Percentiles rank a stretch among this genome's conserved stretches.
These are phyloP conservation scores for Melanostoma mellinum DNA, from an alignment of 2,888 invertebrate species.

Conservation along the genomic window DNA sequence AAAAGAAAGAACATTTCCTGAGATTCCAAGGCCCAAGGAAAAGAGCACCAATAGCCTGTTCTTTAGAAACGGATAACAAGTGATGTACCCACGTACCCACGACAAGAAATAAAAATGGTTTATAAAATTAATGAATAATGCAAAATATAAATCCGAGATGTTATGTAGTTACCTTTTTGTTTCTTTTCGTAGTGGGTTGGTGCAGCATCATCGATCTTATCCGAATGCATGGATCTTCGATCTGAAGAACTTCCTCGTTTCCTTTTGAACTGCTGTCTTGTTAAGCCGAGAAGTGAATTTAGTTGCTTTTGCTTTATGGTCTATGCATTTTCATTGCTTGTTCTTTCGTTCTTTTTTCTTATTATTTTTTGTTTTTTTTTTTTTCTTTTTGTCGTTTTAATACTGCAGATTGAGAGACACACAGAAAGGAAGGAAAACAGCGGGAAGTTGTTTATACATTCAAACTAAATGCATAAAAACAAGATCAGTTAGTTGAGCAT, in stretches of 20 bases:
- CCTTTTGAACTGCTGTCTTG: slow-evolving; percentile 58
- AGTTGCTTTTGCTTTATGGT: slow-evolving; percentile 53
- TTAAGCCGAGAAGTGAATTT: slow-evolving; percentile 56
- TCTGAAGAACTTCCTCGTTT: slow-evolving; percentile 71
- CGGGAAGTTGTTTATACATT: slow-evolving; percentile 71
- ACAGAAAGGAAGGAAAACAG: slow-evolving; percentile 71
- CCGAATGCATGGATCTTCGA: slow-evolving; percentile 72
- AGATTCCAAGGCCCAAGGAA: slow-evolving; percentile 24
- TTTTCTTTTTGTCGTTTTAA: slow-evolving; percentile 60
- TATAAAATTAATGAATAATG: slow-evolving; percentile 2
- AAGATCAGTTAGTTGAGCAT: slow-evolving; percentile 49
- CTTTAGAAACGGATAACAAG: slow-evolving; percentile 1
- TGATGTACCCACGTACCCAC: slow-evolving; percentile 38
- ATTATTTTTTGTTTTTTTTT: slow-evolving; percentile 15
- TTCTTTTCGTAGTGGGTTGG: slow-evolving; percentile 70
- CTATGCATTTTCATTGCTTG: slow-evolving; percentile 64
- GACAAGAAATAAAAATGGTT: slow-evolving; percentile 46
- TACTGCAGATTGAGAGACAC: slow-evolving; percentile 65
- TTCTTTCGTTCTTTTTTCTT: slow-evolving; percentile 55
- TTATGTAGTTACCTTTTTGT: slow-evolving; percentile 64
- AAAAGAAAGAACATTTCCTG: slow-evolving; percentile 1
- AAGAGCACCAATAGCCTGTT: slow-evolving; percentile 34
- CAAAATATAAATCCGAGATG: slow-evolving; percentile 6
- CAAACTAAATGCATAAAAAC: slow-evolving; percentile 70
- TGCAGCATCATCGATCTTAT: slow-evolving; percentile 72